Evolutionary conservation across 1,140 invertebrate species (phyloP).

Genomic region (Pseudomyrmex sp.): DNA sequence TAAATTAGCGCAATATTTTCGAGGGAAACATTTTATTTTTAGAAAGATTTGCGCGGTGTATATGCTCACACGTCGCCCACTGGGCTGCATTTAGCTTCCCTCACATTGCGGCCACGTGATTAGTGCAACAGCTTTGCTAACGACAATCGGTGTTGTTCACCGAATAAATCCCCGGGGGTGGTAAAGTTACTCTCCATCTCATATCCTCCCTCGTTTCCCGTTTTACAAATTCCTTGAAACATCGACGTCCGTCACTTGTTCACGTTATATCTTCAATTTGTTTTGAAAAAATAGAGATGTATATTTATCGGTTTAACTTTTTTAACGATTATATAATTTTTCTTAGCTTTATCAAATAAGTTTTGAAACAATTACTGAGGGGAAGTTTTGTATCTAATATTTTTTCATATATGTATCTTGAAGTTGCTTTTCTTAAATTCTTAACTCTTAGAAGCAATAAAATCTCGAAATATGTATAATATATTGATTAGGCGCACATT

Average conservation of each 20-base stretch:
- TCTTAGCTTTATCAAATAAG: background rate
- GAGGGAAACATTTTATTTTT: constrained; percentile 12
- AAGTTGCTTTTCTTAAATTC: too few relatives aligned
- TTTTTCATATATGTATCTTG: too few relatives aligned
- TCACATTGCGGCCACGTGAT: constrained; percentile 3
- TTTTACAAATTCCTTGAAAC: constrained; percentile 29
- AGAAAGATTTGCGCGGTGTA: background rate
- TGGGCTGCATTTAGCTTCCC: background rate
- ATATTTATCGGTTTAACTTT: constrained; percentile 20
- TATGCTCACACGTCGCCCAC: background rate
- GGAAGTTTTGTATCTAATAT: too few relatives aligned
- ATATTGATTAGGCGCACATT: background rate
- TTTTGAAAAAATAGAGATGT: constrained; percentile 34
- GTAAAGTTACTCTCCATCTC: constrained; percentile 47
- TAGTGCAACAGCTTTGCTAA: constrained; percentile 42
- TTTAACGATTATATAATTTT: constrained; percentile 42
- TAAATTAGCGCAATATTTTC: constrained; percentile 3
- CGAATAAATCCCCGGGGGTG: constrained; percentile 38
- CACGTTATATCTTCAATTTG: constrained; percentile 29
- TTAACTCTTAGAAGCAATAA: background rate
- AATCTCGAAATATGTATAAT: background rate
- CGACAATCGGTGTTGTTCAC: constrained; percentile 54
- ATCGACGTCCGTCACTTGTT: constrained; percentile 9
- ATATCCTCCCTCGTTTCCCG: background rate
- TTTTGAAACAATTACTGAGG: too few relatives aligned